Evolutionary conservation across 2,113 vertebrate genomes (phyloP).

Genomic region (Cariama cristata): DNA sequence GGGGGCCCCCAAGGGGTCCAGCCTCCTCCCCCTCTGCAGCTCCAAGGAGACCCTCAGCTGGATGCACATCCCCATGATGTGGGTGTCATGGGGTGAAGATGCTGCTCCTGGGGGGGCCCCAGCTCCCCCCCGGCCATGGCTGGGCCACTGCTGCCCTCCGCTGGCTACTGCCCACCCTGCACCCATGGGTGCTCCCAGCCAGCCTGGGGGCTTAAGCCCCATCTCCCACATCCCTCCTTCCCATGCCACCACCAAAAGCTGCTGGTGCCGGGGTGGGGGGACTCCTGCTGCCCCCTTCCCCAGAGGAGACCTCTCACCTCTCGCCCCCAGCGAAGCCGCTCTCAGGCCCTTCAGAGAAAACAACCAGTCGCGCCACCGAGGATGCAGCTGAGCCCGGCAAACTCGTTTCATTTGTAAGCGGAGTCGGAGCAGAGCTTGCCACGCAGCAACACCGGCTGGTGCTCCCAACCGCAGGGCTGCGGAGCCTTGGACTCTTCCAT

Average conservation of each 20-base stretch:
- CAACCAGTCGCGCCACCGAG: accelerated
- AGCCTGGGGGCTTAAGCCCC: not conserved
- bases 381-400: not conserved
- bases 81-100: not conserved
- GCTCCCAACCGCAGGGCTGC: not conserved
- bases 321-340: not conserved
- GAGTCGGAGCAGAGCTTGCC: not conserved
- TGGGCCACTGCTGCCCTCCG: not conserved
- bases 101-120: not conserved
- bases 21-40: no score
- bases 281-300: not conserved
- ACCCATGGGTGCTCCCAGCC: not conserved
- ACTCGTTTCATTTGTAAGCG: not conserved
- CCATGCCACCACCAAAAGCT: not conserved
- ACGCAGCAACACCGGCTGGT: not conserved
- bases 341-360: not conserved
- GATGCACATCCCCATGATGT: accelerated
- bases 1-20: not conserved
- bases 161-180: not conserved
- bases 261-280: accelerated
- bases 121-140: not conserved
- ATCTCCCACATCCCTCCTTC: not conserved
- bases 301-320: not conserved
- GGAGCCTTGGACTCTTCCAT: not conserved
- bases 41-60: not conserved